Conservation (phyloP, 1,140 invertebrate genomes). For the Neodiprion lecontei region DNA sequence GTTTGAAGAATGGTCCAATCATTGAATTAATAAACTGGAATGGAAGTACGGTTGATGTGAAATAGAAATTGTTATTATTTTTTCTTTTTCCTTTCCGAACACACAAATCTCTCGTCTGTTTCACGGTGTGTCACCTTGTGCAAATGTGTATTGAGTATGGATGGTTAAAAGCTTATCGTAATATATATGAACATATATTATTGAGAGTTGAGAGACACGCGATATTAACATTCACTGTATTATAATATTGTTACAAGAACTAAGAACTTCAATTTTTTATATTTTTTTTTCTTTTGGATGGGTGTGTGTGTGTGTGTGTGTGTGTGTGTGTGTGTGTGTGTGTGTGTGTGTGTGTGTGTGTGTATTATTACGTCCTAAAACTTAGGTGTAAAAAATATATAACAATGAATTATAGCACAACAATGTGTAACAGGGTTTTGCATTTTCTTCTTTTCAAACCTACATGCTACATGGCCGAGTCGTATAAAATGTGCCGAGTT, state of each 20-base stretch:
- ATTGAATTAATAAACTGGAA: too few relatives aligned
- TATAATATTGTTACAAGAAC: not conserved
- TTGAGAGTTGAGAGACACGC: too few relatives aligned
- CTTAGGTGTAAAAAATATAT: constrained; percentile 42
- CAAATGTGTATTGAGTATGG: not conserved
- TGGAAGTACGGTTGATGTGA: too few relatives aligned
- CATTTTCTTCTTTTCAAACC: constrained; percentile 30
- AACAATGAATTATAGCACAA: constrained; percentile 45
- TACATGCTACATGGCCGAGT: constrained; percentile 48
- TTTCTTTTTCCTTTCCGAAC: too few relatives aligned
- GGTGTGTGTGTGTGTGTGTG: too few relatives aligned
- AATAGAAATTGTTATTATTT: too few relatives aligned
- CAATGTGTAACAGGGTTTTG: constrained; percentile 42
- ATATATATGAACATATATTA: not conserved
- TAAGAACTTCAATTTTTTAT: not conserved
- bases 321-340: too few relatives aligned
- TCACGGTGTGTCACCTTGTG: too few relatives aligned
- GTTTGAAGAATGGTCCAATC: too few relatives aligned
- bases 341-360: too few relatives aligned
- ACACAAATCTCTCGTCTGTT: too few relatives aligned
- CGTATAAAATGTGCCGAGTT: constrained; percentile 50
- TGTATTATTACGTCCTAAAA: constrained; percentile 24
- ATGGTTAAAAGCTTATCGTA: not conserved
- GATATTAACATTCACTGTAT: not conserved
- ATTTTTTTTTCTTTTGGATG: not conserved